Conservation (phyloP, 1,140 invertebrate species). For the Eufriesea mexicana region DNA sequence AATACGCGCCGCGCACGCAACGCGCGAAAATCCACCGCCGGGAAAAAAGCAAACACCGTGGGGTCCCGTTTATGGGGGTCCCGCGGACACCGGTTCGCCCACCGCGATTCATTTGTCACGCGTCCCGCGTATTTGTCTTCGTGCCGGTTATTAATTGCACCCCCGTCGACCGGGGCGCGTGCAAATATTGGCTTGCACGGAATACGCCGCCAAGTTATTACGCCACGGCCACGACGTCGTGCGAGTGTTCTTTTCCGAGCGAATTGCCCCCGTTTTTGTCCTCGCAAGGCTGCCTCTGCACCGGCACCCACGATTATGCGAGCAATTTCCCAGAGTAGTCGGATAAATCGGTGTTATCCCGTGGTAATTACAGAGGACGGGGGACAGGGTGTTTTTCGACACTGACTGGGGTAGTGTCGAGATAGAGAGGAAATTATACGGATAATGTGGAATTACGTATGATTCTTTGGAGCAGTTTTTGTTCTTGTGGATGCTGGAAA, state of each 20-base stretch:
- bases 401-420: too few relatives aligned
- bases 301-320: too few relatives aligned
- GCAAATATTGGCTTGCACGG: constrained; percentile 42
- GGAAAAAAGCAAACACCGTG: constrained; percentile 21
- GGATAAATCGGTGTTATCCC: too few relatives aligned
- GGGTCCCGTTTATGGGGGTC: not conserved
- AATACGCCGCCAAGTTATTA: constrained; percentile 32
- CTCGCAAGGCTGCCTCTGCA: not conserved
- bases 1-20: not conserved
- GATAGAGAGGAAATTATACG: too few relatives aligned
- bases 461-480: too few relatives aligned
- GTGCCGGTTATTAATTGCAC: constrained; percentile 36
- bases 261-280: not conserved
- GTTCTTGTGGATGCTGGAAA: too few relatives aligned
- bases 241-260: not conserved
- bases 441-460: too few relatives aligned
- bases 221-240: not conserved
- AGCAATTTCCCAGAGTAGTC: too few relatives aligned
- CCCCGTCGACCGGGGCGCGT: constrained; percentile 20
- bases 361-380: too few relatives aligned
- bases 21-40: not conserved
- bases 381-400: too few relatives aligned
- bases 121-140: constrained; percentile 39
- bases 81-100: not conserved
- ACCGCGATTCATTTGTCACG: constrained; percentile 37